Percentiles rank a stretch among this genome's conserved stretches.
Conservation (phyloP, 2,113 vertebrate genomes). For the Hippocampus mohnikei region DNA sequence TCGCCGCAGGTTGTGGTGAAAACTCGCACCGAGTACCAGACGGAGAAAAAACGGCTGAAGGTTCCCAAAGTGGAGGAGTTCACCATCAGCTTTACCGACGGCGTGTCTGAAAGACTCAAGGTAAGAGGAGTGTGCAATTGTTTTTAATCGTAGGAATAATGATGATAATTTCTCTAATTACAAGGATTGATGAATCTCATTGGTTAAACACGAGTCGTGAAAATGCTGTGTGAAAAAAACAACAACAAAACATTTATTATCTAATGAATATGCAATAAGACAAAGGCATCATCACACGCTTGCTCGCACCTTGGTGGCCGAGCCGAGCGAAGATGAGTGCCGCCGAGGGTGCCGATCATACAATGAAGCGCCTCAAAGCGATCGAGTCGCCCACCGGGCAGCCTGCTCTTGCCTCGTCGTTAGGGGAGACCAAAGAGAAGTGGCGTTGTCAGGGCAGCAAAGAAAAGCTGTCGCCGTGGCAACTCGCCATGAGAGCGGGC, state of each 20-base stretch:
- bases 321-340: conserved; percentile 19
- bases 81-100: conserved; percentile 93
- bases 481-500: conserved; percentile 39
- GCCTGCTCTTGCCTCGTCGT: conserved; percentile 34
- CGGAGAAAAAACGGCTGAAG: conserved; percentile 96
- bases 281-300: background rate
- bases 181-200: background rate
- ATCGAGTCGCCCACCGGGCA: conserved; percentile 16
- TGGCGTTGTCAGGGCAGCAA: conserved; percentile 64
- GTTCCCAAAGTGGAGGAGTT: conserved; percentile 97
- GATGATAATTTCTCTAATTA: background rate
- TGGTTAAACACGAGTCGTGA: background rate
- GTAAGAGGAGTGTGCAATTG: conserved; percentile 56
- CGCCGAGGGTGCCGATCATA: conserved; percentile 20
- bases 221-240: background rate
- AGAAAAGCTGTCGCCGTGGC: conserved; percentile 55
- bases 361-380: conserved; percentile 16
- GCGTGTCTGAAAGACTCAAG: conserved; percentile 85
- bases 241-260: background rate
- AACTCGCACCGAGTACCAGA: conserved; percentile 94
- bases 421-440: conserved; percentile 47
- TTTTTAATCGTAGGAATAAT: background rate
- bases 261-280: background rate
- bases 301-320: background rate
- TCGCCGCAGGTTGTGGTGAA: conserved; percentile 92